phyloP scores from a whole-genome alignment of 2,888 invertebrate species.

The Euplagia quadripunctaria region DNA sequence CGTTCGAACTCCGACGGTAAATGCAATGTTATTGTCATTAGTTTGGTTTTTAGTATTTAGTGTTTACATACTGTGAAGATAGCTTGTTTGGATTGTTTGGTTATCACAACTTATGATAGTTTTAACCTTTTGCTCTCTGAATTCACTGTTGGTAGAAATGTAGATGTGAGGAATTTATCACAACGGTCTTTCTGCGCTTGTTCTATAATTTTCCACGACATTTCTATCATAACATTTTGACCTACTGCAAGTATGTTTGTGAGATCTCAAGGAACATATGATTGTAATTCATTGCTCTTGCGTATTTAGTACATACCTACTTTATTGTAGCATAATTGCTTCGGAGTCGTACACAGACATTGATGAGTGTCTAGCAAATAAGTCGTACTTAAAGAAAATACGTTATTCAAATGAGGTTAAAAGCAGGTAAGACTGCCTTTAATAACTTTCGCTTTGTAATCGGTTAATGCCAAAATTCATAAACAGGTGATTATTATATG shows the following conservation, averaged over 20 bases:
- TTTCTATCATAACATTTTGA: conserved; percentile 53
- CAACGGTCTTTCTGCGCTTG: conserved; percentile 65
- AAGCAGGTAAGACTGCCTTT: conserved; percentile 55
- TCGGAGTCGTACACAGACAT: conserved; percentile 29
- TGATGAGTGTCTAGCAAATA: conserved; percentile 23
- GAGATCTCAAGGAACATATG: conserved; percentile 44
- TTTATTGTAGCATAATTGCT: conserved; percentile 36
- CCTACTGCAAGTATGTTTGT: conserved; percentile 49
- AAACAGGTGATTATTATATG: conserved; percentile 25
- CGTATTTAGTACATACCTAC: conserved; percentile 24
- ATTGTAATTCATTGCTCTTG: conserved; percentile 36
- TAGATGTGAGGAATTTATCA: conserved; percentile 70
- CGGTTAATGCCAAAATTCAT: conserved; percentile 18
- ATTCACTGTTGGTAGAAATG: conserved; percentile 69
- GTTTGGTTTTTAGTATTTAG: conserved; percentile 83
- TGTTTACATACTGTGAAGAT: conserved; percentile 81
- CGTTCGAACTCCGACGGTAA: conserved; percentile 88
- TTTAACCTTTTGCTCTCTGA: conserved; percentile 77
- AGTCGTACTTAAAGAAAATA: conserved; percentile 48
- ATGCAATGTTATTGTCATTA: conserved; percentile 86
- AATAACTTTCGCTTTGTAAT: conserved; percentile 3
- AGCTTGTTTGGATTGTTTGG: conserved; percentile 81
- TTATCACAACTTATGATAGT: conserved; percentile 77
- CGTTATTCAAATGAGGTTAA: conserved; percentile 64
- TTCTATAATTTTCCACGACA: conserved; percentile 40